Percentiles rank a stretch among this genome's conserved stretches.
Evolutionary conservation across 1,140 invertebrate species (phyloP).

Genomic region (Nephila pilipes): DNA sequence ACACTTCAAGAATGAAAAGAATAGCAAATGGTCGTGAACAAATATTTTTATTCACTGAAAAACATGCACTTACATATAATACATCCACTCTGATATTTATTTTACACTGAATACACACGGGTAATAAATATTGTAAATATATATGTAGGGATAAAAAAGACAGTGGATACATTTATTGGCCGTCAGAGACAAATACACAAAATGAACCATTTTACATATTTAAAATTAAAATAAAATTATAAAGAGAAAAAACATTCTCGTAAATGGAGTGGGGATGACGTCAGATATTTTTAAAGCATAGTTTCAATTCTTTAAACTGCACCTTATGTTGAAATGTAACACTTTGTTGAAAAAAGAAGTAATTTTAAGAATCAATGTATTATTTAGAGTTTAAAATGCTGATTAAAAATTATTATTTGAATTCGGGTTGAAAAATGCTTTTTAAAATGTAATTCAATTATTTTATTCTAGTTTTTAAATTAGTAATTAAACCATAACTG

Average conservation of each 20-base stretch:
- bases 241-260: neutral
- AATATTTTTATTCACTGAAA: slow-evolving; percentile 25
- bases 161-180: neutral
- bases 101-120: slow-evolving; percentile 6
- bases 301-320: neutral
- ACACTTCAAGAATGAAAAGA: no score
- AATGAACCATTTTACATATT: no score
- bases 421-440: no score
- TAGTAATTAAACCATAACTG: no score
- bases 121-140: neutral
- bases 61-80: slow-evolving; percentile 6
- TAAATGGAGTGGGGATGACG: neutral
- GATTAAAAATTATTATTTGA: no score
- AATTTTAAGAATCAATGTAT: no score
- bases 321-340: no score
- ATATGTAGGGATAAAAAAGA: neutral
- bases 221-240: neutral
- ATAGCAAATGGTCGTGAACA: neutral
- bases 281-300: neutral
- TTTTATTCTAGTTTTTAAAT: no score
- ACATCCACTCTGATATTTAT: neutral
- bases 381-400: no score
- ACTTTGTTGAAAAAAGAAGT: neutral
- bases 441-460: no score
- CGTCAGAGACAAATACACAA: neutral